Evolutionary conservation across 2,888 invertebrate genomes (phyloP), one percentile per base, ranked within the genome.

Genomic region (Cantharis nigra): DNA sequence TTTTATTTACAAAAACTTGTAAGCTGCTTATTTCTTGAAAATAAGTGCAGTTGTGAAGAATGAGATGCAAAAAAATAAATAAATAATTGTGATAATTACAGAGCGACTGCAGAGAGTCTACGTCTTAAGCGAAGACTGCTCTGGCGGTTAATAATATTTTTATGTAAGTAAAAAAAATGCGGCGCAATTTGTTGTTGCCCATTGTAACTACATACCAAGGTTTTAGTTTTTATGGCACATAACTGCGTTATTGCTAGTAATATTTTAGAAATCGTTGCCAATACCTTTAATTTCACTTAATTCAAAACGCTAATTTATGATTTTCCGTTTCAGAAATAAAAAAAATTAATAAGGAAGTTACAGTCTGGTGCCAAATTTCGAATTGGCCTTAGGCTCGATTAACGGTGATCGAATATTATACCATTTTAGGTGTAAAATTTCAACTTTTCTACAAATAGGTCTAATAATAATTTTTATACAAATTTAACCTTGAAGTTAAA

Each of bases 401-500:
- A 33, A 33, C 33, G 33, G 33, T 13, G 13, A 33, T 33, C n/a
- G 13, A 33, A 13, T n/a, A 33, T 33, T 33, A 5, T 13, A 33
- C 65, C 65, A 16, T 18, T 65, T 65, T 23, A 23, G 65, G 65
- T 20, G 23, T 13, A 65, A 65, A 65, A 33, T 33, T 33, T 13
- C 5, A 33, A 33, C 4, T n/a, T 33, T 33, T 65, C 18, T 16
- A 16, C 65, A 65, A 65, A 65, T 23, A 65, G n/a, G 18, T 23
- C 7, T 65, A 65, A 65, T n/a, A 72, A 67, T 64, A 30, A 65
- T 67, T 18, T n/a, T 16, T 69, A 77, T 69, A 30, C 65, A 64
- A 70, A 74, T 70, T 69, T 71, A 70, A 49, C 63, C 71, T 69
- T 71, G 73, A 70, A 71, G 62, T 71, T 65, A 72, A 65, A 73